Evolutionary conservation across 2,888 invertebrate species (phyloP).

Genomic region (Sminthurinus aureus): DNA sequence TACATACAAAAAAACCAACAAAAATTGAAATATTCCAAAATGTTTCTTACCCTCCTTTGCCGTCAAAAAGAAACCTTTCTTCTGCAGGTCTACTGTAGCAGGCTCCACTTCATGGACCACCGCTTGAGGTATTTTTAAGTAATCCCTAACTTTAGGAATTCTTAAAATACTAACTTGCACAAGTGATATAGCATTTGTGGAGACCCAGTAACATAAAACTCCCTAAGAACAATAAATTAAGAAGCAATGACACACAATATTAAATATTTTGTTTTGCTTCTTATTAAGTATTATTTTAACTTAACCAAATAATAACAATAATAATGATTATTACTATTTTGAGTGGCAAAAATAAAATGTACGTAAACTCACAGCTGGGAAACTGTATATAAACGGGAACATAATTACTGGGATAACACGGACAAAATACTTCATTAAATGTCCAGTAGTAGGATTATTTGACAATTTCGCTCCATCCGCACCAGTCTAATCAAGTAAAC

Average conservation of each 20-base stretch:
- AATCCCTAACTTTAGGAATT: constrained; percentile 76
- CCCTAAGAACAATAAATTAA: constrained; percentile 66
- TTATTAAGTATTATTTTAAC: too few species aligned
- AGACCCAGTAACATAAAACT: constrained; percentile 88
- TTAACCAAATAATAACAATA: background rate
- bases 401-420: constrained; percentile 79
- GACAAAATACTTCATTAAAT: constrained; percentile 77
- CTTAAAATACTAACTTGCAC: constrained; percentile 80
- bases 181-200: constrained; percentile 85
- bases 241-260: background rate
- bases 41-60: constrained; percentile 83
- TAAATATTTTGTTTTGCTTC: background rate
- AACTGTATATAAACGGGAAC: constrained; percentile 85
- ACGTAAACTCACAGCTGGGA: constrained; percentile 74
- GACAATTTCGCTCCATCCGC: background rate
- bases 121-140: constrained; percentile 77
- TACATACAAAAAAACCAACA: too few species aligned
- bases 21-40: too few species aligned
- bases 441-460: constrained; percentile 58
- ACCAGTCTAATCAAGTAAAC: background rate
- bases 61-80: constrained; percentile 80
- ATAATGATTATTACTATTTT: too few species aligned
- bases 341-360: too few species aligned
- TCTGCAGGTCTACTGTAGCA: constrained; percentile 71
- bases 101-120: constrained; percentile 69